Conservation (phyloP, 2,797 vertebrate genomes). For the Limnodromus scolopaceus region DNA sequence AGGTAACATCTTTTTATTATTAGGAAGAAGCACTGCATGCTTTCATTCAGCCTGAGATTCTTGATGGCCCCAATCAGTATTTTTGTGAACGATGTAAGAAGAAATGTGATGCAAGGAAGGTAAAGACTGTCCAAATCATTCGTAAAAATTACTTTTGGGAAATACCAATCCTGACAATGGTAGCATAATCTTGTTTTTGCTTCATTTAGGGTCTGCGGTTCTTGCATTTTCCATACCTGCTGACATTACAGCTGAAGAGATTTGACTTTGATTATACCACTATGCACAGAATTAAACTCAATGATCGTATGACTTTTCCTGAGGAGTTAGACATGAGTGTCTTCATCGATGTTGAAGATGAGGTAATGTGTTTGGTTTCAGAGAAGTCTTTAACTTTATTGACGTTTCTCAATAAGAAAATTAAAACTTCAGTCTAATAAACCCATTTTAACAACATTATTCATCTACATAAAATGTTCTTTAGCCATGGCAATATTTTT, state of each 20-base stretch:
- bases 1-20: constrained; percentile 28
- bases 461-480: background rate
- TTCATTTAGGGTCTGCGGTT: constrained; percentile 91
- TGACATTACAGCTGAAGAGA: constrained; percentile 96
- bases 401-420: background rate
- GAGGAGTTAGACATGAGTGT: constrained; percentile 98
- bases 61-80: constrained; percentile 98
- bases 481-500: background rate
- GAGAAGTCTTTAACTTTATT: background rate
- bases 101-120: constrained; percentile 98
- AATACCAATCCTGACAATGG: background rate
- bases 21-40: constrained; percentile 99
- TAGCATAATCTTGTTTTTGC: background rate
- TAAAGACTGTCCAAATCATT: constrained; percentile 60
- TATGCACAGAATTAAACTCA: constrained; percentile 99
- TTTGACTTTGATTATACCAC: constrained; percentile 99
- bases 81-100: constrained; percentile 99
- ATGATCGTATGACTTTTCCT: constrained; percentile 98
- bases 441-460: background rate
- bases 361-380: constrained; percentile 80
- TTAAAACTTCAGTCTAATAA: background rate
- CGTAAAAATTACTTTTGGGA: background rate
- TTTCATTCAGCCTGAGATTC: constrained; percentile 96
- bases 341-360: constrained; percentile 97
- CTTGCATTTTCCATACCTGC: constrained; percentile 95